Evolutionary conservation across 2,113 vertebrate genomes (phyloP).

Genomic region (Solenodon paradoxus): DNA sequence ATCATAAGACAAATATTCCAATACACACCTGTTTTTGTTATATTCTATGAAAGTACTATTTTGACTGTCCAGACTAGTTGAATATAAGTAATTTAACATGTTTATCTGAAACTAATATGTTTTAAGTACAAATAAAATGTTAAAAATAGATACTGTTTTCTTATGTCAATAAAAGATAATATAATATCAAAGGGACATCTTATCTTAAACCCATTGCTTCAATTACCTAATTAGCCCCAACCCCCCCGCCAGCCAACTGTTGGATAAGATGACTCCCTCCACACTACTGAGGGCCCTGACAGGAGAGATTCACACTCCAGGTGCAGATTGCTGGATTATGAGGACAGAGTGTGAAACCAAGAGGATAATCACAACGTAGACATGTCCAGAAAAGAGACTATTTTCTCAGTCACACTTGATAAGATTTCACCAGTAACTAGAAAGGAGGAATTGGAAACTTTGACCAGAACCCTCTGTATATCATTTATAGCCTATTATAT

Average conservation of each 20-base stretch:
- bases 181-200: neutral
- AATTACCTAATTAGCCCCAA: neutral
- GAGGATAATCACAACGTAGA: neutral
- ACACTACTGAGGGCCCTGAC: neutral
- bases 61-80: neutral
- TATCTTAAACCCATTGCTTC: neutral
- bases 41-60: neutral
- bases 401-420: slow-evolving; percentile 29
- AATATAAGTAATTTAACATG: neutral
- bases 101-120: neutral
- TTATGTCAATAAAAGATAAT: neutral
- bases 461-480: neutral
- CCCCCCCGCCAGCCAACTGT: too few relatives aligned
- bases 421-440: slow-evolving; percentile 41
- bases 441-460: slow-evolving; percentile 9
- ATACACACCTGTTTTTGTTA: neutral
- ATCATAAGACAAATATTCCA: neutral
- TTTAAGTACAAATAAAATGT: slow-evolving; percentile 10
- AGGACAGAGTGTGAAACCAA: neutral
- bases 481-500: slow-evolving; percentile 31
- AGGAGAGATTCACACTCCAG: neutral
- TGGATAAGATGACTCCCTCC: neutral
- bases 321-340: neutral
- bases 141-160: neutral
- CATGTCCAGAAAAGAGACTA: neutral